These are phyloP conservation scores for Sapajus apella DNA, from an alignment of 2,113 vertebrate genomes.

Conservation along the genomic window DNA sequence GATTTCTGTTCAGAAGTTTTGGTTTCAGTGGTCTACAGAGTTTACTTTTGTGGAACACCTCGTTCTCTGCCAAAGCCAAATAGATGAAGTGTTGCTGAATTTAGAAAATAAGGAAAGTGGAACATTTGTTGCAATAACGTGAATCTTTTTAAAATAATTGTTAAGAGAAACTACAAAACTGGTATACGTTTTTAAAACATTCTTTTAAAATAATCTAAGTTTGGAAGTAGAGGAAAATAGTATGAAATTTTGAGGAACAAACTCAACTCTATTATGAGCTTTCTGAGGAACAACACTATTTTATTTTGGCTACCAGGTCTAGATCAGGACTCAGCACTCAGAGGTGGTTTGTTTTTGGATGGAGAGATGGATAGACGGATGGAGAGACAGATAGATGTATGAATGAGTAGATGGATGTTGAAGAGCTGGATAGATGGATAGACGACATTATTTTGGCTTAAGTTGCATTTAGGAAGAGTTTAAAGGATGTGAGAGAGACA, in stretches of 20 bases:
- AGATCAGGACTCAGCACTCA: not conserved
- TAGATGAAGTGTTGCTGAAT: not conserved
- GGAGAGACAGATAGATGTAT: not conserved
- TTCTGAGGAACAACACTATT: not conserved
- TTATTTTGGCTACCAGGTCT: not conserved
- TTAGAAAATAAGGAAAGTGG: constrained; percentile 26
- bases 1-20: constrained; percentile 28
- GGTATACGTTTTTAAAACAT: not conserved
- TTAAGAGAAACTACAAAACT: not conserved
- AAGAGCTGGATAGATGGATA: not conserved
- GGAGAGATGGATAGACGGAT: not conserved
- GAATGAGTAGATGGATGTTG: not conserved
- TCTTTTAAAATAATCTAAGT: not conserved
- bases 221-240: too few relatives aligned
- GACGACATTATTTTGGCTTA: not conserved
- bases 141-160: not conserved
- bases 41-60: constrained; percentile 29
- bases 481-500: not conserved
- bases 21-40: constrained; percentile 4
- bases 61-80: not conserved
- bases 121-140: constrained; percentile 14
- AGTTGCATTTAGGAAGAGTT: not conserved
- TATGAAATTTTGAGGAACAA: not conserved
- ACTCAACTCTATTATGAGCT: not conserved
- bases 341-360: not conserved